phyloP scores from a whole-genome alignment of 2,113 vertebrate genomes.

The Electrona antarctica region DNA sequence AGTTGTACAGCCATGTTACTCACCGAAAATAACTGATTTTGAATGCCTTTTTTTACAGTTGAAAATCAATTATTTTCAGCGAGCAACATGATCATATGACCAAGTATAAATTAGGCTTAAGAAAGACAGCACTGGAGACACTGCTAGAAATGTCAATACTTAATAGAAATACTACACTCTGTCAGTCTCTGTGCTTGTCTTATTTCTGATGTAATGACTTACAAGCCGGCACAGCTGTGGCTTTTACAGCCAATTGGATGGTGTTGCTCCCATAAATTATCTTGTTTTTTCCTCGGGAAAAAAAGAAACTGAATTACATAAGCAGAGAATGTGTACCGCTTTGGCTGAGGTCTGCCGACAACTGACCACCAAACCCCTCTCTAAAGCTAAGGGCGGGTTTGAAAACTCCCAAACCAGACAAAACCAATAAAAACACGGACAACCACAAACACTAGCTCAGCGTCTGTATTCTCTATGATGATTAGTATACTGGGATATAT shows the following conservation, averaged over 20 bases:
- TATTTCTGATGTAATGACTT: neutral
- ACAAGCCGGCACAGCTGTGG: neutral
- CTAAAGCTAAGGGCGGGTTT: neutral
- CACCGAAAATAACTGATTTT: neutral
- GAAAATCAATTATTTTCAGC: too few relatives aligned
- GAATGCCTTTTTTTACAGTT: too few relatives aligned
- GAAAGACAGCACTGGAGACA: too few relatives aligned
- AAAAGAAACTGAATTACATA: constrained; percentile 2
- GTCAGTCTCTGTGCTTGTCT: neutral
- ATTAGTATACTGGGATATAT: neutral
- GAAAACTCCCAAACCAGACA: constrained; percentile 5
- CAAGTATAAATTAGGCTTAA: too few relatives aligned
- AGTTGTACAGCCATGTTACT: neutral
- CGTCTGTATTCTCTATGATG: constrained; percentile 11
- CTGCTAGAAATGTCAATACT: too few relatives aligned
- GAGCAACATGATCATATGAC: too few relatives aligned
- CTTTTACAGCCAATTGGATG: neutral
- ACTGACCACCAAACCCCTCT: neutral
- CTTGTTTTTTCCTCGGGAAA: neutral
- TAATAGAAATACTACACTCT: neutral
- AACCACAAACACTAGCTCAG: neutral
- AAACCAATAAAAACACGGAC: constrained; percentile 1
- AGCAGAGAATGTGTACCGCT: neutral
- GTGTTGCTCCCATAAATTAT: neutral
- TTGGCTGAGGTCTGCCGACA: neutral